phyloP scores from a whole-genome alignment of 1,140 invertebrate genomes.

The Wasmannia auropunctata region DNA sequence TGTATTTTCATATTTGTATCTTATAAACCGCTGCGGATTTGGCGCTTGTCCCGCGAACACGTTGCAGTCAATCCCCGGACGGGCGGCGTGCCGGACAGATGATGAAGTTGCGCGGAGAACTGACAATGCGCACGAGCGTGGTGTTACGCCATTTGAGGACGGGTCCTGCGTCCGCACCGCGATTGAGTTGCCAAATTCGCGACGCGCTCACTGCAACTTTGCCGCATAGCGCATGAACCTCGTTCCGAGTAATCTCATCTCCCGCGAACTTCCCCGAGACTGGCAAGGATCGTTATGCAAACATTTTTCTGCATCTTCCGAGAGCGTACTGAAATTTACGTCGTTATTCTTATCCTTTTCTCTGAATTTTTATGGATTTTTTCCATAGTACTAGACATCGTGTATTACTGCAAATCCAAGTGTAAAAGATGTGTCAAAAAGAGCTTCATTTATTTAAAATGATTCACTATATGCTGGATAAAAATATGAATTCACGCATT shows the following conservation, averaged over 20 bases:
- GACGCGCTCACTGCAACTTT: conserved; percentile 35
- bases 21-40: conserved; percentile 26
- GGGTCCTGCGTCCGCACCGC: conserved; percentile 6
- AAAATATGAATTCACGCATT: too few species aligned
- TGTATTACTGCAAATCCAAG: too few species aligned
- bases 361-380: not conserved
- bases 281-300: conserved; percentile 30
- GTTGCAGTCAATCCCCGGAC: not conserved
- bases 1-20: not conserved
- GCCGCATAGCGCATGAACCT: conserved; percentile 25
- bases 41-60: conserved; percentile 17
- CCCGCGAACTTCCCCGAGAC: conserved; percentile 3
- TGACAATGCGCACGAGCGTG: not conserved
- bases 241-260: conserved; percentile 35
- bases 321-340: not conserved
- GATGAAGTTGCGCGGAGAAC: not conserved
- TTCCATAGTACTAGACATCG: too few species aligned
- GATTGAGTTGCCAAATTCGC: conserved; percentile 38
- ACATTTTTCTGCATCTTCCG: conserved; percentile 22
- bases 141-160: not conserved
- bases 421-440: too few species aligned
- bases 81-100: not conserved
- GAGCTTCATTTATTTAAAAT: too few species aligned
- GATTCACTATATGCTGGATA: too few species aligned
- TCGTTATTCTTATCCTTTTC: not conserved